Evolutionary conservation across 1,140 invertebrate species (phyloP).

Genomic region (Drosophila aff.): DNA sequence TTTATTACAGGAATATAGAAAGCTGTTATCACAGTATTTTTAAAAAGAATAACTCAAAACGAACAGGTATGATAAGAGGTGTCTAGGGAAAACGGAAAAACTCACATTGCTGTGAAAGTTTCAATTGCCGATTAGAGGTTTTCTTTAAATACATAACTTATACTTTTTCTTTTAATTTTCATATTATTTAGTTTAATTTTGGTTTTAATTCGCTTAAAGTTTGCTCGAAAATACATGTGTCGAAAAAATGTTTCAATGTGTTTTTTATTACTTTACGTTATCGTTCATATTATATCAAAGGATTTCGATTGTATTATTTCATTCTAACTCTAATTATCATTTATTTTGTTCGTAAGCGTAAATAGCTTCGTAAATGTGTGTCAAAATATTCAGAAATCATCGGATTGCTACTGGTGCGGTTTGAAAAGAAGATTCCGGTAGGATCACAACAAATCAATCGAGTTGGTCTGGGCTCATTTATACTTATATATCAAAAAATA

Average conservation of each 20-base stretch:
- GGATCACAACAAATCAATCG: slow-evolving; percentile 74
- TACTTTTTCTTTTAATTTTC: slow-evolving; percentile 20
- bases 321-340: slow-evolving; percentile 2
- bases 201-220: slow-evolving; percentile 55
- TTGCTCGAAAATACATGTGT: slow-evolving; percentile 78
- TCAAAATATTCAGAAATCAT: slow-evolving; percentile 39
- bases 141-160: slow-evolving; percentile 10
- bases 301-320: slow-evolving; percentile 6
- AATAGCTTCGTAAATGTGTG: slow-evolving; percentile 65
- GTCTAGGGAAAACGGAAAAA: slow-evolving; percentile 2
- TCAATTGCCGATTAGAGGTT: slow-evolving; percentile 16
- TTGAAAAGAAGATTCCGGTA: slow-evolving; percentile 11
- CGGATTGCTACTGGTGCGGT: slow-evolving; percentile 21
- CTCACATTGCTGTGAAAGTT: neutral
- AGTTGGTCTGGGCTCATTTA: slow-evolving; percentile 82
- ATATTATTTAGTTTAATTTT: slow-evolving; percentile 30
- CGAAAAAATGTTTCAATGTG: slow-evolving; percentile 65
- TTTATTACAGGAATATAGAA: slow-evolving; percentile 55
- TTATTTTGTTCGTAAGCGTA: slow-evolving; percentile 64
- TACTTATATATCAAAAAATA: slow-evolving; percentile 78
- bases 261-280: slow-evolving; percentile 18
- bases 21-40: slow-evolving; percentile 82
- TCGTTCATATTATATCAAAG: slow-evolving; percentile 14
- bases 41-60: slow-evolving; percentile 34
- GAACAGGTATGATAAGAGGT: slow-evolving; percentile 6